These are phyloP conservation scores for Pseudorectes ferrugineus DNA, from an alignment of 2,113 vertebrate genomes.

Conservation along the genomic window DNA sequence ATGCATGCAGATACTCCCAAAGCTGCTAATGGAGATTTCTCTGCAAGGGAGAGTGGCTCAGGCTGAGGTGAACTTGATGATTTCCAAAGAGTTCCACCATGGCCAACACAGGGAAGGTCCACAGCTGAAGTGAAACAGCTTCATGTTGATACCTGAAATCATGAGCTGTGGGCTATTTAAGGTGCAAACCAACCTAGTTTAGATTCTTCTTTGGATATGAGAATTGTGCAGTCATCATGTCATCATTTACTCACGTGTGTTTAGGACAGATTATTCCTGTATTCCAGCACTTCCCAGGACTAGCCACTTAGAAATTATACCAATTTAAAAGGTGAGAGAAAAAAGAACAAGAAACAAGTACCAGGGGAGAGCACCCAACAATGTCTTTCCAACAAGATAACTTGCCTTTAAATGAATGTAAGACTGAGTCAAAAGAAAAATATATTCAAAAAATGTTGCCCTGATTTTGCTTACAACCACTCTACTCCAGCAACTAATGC, in stretches of 20 bases:
- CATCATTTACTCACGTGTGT: background rate
- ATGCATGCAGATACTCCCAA: background rate
- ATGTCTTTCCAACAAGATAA: background rate
- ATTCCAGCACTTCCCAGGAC: background rate
- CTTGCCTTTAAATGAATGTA: background rate
- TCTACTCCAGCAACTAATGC: background rate
- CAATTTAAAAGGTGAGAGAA: background rate
- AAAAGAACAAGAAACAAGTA: background rate
- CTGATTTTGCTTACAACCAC: background rate
- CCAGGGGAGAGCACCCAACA: background rate
- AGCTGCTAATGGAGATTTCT: background rate
- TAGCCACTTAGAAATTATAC: background rate
- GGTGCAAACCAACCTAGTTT: background rate
- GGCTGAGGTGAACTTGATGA: background rate
- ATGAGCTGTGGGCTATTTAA: background rate
- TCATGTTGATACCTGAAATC: background rate
- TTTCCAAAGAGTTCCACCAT: background rate
- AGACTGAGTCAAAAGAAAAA: background rate
- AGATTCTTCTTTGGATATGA: background rate
- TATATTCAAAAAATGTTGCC: rapidly evolving
- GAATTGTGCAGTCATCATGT: background rate
- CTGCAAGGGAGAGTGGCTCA: background rate
- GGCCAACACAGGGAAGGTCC: background rate
- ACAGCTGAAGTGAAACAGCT: background rate
- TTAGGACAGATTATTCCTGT: background rate